Conservation (phyloP, 2,797 vertebrate species). For the Rhabdomys pumilio region DNA sequence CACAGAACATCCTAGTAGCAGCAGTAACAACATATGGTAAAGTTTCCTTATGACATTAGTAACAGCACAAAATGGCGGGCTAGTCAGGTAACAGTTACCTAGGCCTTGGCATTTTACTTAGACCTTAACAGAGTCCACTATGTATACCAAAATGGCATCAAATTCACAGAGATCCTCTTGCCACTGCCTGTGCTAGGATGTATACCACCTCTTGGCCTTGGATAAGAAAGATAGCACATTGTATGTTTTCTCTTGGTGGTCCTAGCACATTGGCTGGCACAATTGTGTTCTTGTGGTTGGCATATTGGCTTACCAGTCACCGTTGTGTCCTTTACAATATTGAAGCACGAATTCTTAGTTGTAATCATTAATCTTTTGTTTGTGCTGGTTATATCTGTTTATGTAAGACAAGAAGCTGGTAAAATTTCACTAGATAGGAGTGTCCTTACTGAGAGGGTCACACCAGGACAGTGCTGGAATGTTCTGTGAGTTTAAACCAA, state of each 20-base stretch:
- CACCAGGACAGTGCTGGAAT: background rate
- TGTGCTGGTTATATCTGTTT: constrained; percentile 56
- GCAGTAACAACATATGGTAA: background rate
- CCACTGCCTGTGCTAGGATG: background rate
- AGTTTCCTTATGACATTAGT: background rate
- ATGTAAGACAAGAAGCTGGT: constrained; percentile 3
- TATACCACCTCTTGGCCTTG: background rate
- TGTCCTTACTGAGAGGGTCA: constrained; percentile 47
- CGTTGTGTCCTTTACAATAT: constrained; percentile 15
- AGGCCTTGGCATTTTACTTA: background rate
- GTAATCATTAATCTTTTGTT: constrained; percentile 62
- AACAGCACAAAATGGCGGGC: background rate
- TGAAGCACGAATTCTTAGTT: constrained; percentile 39
- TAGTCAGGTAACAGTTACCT: background rate
- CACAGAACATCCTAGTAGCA: no score
- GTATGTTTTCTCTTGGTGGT: constrained; percentile 34
- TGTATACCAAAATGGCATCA: background rate
- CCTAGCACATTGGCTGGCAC: constrained; percentile 29
- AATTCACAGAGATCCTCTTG: background rate
- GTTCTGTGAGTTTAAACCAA: constrained; percentile 45
- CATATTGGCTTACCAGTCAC: constrained; percentile 7
- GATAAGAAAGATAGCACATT: constrained; percentile 30
- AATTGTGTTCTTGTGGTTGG: background rate
- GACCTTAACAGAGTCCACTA: no score
- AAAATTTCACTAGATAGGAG: constrained; percentile 44